A percentile compares a stretch with the other conserved stretches of the same genome.
phyloP scores from a whole-genome alignment of 1,140 invertebrate genomes.

The Bombus sibiricus region DNA sequence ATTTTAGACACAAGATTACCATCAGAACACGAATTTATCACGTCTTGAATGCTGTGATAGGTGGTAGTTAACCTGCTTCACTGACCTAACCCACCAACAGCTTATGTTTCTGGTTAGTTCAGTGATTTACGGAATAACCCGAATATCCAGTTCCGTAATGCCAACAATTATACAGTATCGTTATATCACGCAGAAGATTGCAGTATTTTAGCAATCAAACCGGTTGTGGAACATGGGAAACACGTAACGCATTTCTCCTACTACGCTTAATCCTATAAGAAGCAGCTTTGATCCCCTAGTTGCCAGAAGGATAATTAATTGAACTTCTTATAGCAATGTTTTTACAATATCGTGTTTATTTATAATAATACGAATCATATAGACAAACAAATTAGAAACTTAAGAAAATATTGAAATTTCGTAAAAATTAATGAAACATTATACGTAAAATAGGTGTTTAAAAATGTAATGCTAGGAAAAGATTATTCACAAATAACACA shows the following conservation, averaged over 20 bases:
- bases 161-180: constrained; percentile 37
- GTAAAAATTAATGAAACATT: not conserved
- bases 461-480: too few relatives aligned
- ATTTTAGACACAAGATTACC: not conserved
- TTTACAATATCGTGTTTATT: too few relatives aligned
- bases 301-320: not conserved
- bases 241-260: not conserved
- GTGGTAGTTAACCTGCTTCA: constrained; percentile 40
- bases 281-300: not conserved
- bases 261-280: not conserved
- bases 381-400: not conserved
- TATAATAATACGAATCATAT: not conserved
- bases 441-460: too few relatives aligned
- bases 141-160: constrained; percentile 17
- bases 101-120: constrained; percentile 1
- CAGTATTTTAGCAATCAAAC: constrained; percentile 1
- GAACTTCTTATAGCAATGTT: too few relatives aligned
- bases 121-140: constrained; percentile 47
- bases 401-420: not conserved
- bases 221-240: not conserved
- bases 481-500: too few relatives aligned
- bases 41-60: constrained; percentile 13
- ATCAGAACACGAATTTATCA: not conserved
- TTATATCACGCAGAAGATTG: constrained; percentile 20
- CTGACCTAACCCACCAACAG: constrained; percentile 28